Evolutionary conservation across 37 sponge, comb jelly and placozoan genomes (phyloP), one percentile per base, ranked within the genome.

Genomic region (Lycopodina hypogea): DNA sequence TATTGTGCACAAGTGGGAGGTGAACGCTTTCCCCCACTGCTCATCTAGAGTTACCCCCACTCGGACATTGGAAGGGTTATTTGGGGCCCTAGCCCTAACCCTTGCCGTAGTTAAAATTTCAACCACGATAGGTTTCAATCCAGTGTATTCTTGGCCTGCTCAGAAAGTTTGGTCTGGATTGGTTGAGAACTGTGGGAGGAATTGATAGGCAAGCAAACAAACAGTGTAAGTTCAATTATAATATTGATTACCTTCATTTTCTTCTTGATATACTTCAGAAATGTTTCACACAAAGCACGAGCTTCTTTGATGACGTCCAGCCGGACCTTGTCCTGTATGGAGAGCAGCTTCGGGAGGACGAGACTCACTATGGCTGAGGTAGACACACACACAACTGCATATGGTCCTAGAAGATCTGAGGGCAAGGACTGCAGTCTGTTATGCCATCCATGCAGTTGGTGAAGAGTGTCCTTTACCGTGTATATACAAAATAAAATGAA

Each of bases 381-480:
- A 24, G 56, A 58, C 53, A 87, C 45, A 19, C 60, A 37, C 22
- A 87, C 35, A 1, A 87, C 39, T 12, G 66, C 71, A 66, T 81
- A 55, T 21, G 79, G 50, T 1, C 74, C 72, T 39, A 53, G n/a
- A 29, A 72, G 72, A 4, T 74, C 28, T n/a, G 67, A 30, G 33
- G 86, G 86, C 35, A 85, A 58, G 40, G 15, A 28, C 21, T 70
- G 12, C 1, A 85, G 12, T 29, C 34, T 59, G 35, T 65, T 55
- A 12, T 52, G 42, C 84, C 77, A 76, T 1, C 53, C 40, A 68
- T 59, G 35, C 3, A 68, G 56, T 4, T 24, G 28, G 23, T 23
- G 52, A 35, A 83, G 42, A 22, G 77, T 66, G 36, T 0, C 34
- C 84, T 83, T 50, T 12, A 64, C 21, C 41, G 1, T 4, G 4